A percentile compares a stretch with the other conserved stretches of the same genome.
Conservation (phyloP, 2,888 invertebrate genomes). For the Dolichomitus sp. region DNA sequence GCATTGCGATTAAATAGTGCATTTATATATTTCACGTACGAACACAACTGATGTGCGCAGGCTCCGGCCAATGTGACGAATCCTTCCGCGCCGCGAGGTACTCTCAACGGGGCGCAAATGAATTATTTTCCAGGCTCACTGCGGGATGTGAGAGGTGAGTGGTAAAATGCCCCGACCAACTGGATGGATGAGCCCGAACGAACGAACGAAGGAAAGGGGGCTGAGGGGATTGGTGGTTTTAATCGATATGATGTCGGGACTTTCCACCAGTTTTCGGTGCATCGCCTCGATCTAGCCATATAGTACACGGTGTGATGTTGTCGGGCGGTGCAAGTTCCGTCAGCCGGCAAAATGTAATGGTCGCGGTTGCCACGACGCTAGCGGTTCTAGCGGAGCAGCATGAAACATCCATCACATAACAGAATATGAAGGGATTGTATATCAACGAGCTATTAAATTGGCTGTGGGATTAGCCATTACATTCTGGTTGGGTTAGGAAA, state of each 20-base stretch:
- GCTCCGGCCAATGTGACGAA: slow-evolving; percentile 25
- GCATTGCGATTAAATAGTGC: not conserved
- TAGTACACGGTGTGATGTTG: slow-evolving; percentile 5
- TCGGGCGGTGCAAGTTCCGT: slow-evolving; percentile 30
- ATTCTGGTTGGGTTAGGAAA: not conserved
- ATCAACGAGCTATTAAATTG: slow-evolving; percentile 48
- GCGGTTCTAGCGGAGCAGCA: slow-evolving; percentile 13
- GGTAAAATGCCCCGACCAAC: slow-evolving; percentile 20
- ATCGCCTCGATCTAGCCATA: slow-evolving; percentile 23
- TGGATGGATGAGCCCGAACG: not conserved
- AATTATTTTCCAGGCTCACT: slow-evolving; percentile 41
- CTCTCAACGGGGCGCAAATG: slow-evolving; percentile 45
- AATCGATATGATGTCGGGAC: slow-evolving; percentile 52
- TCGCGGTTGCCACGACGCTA: slow-evolving; percentile 32
- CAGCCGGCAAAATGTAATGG: slow-evolving; percentile 54
- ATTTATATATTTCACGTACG: slow-evolving; percentile 9
- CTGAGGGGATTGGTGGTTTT: slow-evolving; percentile 23
- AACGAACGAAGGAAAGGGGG: not conserved
- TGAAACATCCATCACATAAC: slow-evolving; percentile 36
- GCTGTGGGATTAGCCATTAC: slow-evolving; percentile 16
- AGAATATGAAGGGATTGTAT: slow-evolving; percentile 42
- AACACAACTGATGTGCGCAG: slow-evolving; percentile 29
- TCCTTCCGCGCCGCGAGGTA: slow-evolving; percentile 45
- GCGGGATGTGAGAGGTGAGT: slow-evolving; percentile 32
- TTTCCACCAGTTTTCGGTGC: slow-evolving; percentile 36